These are phyloP conservation scores for Acleris literana DNA, from an alignment of 2,888 invertebrate genomes.

Conservation along the genomic window DNA sequence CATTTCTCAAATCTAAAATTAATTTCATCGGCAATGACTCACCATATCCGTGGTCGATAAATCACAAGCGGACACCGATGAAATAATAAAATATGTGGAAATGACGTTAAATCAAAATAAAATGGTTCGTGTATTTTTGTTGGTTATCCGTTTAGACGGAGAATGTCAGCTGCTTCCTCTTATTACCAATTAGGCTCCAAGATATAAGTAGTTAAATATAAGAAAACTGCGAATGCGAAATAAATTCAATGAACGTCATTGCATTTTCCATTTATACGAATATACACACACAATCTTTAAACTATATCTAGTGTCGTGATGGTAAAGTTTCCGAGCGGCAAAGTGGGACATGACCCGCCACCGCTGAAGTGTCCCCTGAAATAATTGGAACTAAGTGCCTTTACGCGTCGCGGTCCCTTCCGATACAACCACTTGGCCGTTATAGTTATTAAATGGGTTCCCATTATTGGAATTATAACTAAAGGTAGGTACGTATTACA, in stretches of 20 bases:
- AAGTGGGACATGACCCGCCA: background rate
- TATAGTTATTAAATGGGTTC: background rate
- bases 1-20: slow-evolving; percentile 55
- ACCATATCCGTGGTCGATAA: slow-evolving; percentile 54
- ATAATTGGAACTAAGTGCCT: slow-evolving; percentile 3
- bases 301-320: background rate
- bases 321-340: background rate
- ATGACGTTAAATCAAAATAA: slow-evolving; percentile 24
- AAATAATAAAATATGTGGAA: slow-evolving; percentile 32
- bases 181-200: slow-evolving; percentile 7
- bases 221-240: background rate
- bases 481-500: too few species aligned
- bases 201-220: background rate
- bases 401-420: background rate
- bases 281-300: too few species aligned
- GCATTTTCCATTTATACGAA: background rate
- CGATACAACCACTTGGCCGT: background rate
- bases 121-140: slow-evolving; percentile 20
- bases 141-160: background rate
- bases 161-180: slow-evolving; percentile 16
- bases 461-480: too few species aligned
- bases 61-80: slow-evolving; percentile 37
- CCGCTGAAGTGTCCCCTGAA: background rate
- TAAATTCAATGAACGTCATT: background rate
- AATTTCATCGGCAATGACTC: slow-evolving; percentile 58